These are phyloP conservation scores for Mustelus asterias DNA, from an alignment of 2,113 vertebrate species.

Conservation along the genomic window DNA sequence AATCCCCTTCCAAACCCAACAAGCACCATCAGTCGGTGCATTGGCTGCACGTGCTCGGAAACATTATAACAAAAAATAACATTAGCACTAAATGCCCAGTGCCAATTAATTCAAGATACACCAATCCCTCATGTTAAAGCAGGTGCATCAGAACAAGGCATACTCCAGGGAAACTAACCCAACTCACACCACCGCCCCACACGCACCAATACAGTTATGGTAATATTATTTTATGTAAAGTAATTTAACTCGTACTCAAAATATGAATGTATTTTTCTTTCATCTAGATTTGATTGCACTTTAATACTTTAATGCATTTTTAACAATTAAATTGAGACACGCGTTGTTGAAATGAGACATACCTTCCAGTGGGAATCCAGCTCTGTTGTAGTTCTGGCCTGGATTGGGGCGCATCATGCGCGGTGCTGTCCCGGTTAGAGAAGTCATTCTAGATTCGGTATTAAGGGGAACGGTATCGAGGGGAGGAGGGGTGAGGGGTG, in stretches of 20 bases:
- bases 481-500: background rate
- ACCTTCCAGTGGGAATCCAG: conserved; percentile 96
- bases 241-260: background rate
- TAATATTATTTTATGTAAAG: background rate
- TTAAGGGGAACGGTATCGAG: background rate
- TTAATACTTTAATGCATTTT: background rate
- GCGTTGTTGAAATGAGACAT: conserved; percentile 46
- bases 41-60: conserved; percentile 46
- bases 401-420: conserved; percentile 93
- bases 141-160: background rate
- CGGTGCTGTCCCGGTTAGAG: conserved; percentile 80
- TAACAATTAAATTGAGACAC: background rate
- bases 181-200: background rate
- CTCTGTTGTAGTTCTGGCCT: conserved; percentile 90
- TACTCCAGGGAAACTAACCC: background rate
- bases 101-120: conserved; percentile 16
- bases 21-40: conserved; percentile 47
- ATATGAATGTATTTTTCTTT: background rate
- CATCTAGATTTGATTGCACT: background rate
- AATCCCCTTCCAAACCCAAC: conserved; percentile 43
- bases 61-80: conserved; percentile 18
- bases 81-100: conserved; percentile 13
- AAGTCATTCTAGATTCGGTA: conserved; percentile 50
- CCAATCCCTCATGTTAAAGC: background rate
- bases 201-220: background rate